Conservation (phyloP, 2,888 invertebrate species). For the Drosophila affinis region DNA sequence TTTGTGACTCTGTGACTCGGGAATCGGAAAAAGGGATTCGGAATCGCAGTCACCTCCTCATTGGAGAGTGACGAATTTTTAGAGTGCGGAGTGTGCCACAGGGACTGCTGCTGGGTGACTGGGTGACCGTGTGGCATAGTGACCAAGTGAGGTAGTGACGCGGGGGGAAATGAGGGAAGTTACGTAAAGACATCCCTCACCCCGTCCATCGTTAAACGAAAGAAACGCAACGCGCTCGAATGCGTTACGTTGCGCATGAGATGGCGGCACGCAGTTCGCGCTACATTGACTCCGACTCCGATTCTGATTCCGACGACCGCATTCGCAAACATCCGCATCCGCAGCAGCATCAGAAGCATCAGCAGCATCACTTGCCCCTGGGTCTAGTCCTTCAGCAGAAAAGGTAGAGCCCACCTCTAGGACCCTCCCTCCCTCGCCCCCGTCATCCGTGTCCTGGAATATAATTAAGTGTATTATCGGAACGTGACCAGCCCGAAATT, state of each 20-base stretch:
- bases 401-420: slow-evolving; percentile 57
- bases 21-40: slow-evolving; percentile 19
- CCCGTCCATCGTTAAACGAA: slow-evolving; percentile 18
- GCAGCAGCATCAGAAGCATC: neutral
- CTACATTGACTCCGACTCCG: slow-evolving; percentile 70
- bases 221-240: slow-evolving; percentile 57
- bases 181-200: slow-evolving; percentile 10
- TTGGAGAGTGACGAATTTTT: slow-evolving; percentile 40
- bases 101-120: too few relatives aligned
- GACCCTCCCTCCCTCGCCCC: neutral
- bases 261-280: slow-evolving; percentile 80
- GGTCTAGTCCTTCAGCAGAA: slow-evolving; percentile 57
- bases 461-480: slow-evolving; percentile 77
- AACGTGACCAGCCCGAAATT: slow-evolving; percentile 75
- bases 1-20: neutral
- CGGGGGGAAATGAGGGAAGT: slow-evolving; percentile 3
- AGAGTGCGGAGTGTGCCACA: slow-evolving; percentile 16
- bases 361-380: slow-evolving; percentile 62
- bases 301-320: neutral
- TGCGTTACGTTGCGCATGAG: slow-evolving; percentile 73
- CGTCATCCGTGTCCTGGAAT: slow-evolving; percentile 34
- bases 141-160: slow-evolving; percentile 16
- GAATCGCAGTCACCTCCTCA: slow-evolving; percentile 32
- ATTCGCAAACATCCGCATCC: too few relatives aligned
- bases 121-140: slow-evolving; percentile 22